Percentiles rank a stretch among this genome's conserved stretches.
phyloP scores from a whole-genome alignment of 1,140 invertebrate species.

The Paraescarpia echinospica region DNA sequence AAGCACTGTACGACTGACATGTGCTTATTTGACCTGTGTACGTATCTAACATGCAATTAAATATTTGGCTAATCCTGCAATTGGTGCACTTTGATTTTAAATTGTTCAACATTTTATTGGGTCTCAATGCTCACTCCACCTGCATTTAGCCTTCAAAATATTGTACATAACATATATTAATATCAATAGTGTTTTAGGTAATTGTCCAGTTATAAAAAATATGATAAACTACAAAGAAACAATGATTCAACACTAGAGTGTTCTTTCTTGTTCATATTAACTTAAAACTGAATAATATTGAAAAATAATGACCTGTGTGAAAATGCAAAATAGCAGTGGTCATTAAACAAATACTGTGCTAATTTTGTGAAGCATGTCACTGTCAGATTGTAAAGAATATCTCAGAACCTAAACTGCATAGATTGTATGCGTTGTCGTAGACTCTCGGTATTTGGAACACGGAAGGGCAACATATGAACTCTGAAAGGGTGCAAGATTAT shows the following conservation, averaged over 20 bases:
- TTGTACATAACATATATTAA: too few relatives aligned
- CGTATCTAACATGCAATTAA: background rate
- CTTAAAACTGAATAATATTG: too few relatives aligned
- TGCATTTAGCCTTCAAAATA: too few relatives aligned
- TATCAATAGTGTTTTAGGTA: too few relatives aligned
- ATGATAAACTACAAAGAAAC: background rate
- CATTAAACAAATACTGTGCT: too few relatives aligned
- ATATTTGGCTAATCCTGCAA: background rate
- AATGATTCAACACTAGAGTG: background rate
- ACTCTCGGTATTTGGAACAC: background rate
- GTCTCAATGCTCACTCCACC: too few relatives aligned
- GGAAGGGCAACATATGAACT: background rate
- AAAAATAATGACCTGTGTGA: too few relatives aligned
- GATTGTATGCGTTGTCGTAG: too few relatives aligned
- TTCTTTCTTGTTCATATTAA: background rate
- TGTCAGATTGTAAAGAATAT: too few relatives aligned
- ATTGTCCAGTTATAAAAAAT: background rate
- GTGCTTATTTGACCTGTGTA: background rate
- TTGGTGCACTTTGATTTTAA: background rate
- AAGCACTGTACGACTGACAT: background rate
- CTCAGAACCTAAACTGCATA: too few relatives aligned
- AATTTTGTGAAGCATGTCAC: too few relatives aligned
- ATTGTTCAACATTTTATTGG: background rate
- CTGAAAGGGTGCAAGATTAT: background rate
- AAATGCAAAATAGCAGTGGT: too few relatives aligned